phyloP scores from a whole-genome alignment of 2,113 vertebrate species.

The Sigmodon hispidus region DNA sequence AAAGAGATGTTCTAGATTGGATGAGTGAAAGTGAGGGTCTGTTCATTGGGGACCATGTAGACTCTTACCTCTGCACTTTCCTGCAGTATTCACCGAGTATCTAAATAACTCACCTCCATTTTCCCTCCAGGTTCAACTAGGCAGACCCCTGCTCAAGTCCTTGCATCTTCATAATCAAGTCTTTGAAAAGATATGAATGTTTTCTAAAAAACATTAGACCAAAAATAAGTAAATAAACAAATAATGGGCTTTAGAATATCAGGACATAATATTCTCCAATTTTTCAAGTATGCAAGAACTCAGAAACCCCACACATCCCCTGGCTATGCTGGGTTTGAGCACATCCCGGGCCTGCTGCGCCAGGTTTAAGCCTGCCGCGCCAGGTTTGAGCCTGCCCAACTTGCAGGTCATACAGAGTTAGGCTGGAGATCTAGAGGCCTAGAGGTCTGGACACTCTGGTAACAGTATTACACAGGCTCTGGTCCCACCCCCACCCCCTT shows the following conservation, averaged over 20 bases:
- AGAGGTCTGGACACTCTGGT: too few relatives aligned
- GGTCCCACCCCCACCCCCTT: background rate
- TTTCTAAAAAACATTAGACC: background rate
- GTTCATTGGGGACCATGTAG: background rate
- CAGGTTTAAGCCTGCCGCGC: fast-evolving
- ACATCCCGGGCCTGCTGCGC: fast-evolving
- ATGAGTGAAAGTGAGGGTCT: background rate
- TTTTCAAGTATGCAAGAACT: background rate
- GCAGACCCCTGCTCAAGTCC: background rate
- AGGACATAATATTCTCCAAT: background rate
- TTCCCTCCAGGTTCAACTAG: background rate
- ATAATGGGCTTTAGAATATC: background rate
- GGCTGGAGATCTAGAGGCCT: background rate
- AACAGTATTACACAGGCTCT: background rate
- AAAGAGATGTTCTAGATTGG: background rate
- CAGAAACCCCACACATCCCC: fast-evolving
- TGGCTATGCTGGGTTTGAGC: background rate
- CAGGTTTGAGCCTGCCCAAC: fast-evolving
- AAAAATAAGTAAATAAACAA: background rate
- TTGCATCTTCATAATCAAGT: background rate
- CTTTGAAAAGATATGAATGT: background rate
- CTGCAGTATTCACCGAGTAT: fast-evolving
- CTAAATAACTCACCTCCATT: background rate
- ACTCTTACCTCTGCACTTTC: background rate
- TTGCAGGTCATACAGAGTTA: background rate